Percentiles rank a stretch among this genome's conserved stretches.
Conservation (phyloP, 2,797 vertebrate species). For the Leucoraja ocellata region DNA sequence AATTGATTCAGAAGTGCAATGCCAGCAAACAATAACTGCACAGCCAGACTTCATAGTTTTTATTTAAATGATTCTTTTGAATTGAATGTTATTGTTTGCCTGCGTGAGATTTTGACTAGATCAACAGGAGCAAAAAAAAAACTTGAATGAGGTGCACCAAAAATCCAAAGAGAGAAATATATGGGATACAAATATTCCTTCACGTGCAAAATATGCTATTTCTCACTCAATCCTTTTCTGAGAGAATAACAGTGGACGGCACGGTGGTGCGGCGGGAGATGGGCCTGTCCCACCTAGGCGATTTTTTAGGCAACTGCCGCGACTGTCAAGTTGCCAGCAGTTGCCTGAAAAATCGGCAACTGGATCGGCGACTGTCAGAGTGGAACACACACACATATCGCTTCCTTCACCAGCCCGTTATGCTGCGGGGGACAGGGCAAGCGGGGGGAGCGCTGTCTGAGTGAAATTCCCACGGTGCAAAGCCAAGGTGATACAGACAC, state of each 20-base stretch:
- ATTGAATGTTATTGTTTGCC: not conserved
- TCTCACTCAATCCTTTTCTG: not conserved
- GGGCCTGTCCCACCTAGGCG: no score
- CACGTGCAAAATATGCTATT: not conserved
- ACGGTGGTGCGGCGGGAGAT: no score
- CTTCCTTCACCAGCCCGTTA: no score
- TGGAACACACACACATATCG: no score
- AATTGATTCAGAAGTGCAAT: slow-evolving; percentile 12
- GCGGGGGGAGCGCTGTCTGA: no score
- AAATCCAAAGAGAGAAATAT: not conserved
- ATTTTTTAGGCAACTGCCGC: no score
- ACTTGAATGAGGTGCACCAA: slow-evolving; percentile 1
- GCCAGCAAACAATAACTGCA: not conserved
- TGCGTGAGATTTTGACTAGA: not conserved
- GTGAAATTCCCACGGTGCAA: no score
- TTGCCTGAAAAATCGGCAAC: no score
- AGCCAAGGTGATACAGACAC: no score
- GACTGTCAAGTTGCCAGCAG: no score
- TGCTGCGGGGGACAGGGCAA: no score
- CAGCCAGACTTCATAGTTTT: not conserved
- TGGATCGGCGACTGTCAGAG: no score
- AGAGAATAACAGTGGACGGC: not conserved
- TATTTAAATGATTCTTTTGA: slow-evolving; percentile 7
- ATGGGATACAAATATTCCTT: slow-evolving; percentile 21
- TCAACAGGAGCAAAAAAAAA: not conserved